Percentiles rank a stretch among this genome's conserved stretches.
Evolutionary conservation across 1,140 invertebrate genomes (phyloP).

Genomic region (Ips nitidus): DNA sequence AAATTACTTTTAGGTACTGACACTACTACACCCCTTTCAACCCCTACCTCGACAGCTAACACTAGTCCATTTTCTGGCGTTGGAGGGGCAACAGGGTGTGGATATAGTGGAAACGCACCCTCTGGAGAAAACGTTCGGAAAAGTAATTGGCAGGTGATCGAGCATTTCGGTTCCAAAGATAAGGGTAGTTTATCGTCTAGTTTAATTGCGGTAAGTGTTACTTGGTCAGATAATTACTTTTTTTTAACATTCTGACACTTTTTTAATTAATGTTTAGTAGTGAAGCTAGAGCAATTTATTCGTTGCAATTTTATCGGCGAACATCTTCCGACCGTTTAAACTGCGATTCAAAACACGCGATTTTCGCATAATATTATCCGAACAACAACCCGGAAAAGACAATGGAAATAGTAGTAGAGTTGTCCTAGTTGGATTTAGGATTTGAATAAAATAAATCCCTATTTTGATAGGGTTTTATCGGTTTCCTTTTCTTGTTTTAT

Average conservation of each 20-base stretch:
- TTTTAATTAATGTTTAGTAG: background rate
- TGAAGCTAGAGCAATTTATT: slow-evolving; percentile 19
- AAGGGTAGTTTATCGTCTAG: slow-evolving; percentile 56
- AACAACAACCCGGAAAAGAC: slow-evolving; percentile 24
- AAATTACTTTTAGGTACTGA: slow-evolving; percentile 42
- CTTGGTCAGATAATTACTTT: too few species aligned
- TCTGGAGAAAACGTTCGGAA: slow-evolving; percentile 62
- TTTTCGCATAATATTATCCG: slow-evolving; percentile 28
- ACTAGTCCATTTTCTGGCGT: slow-evolving; percentile 48
- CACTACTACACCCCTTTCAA: slow-evolving; percentile 49
- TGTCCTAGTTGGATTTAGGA: too few species aligned
- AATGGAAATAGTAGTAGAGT: too few species aligned
- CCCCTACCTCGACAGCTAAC: slow-evolving; percentile 53
- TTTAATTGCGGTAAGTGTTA: slow-evolving; percentile 57
- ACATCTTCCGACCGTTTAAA: too few species aligned
- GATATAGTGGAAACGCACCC: slow-evolving; percentile 20
- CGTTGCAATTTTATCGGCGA: background rate
- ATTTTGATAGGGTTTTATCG: too few species aligned
- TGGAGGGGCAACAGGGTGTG: background rate
- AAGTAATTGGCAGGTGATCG: slow-evolving; percentile 87
- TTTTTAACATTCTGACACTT: too few species aligned
- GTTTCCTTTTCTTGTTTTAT: too few species aligned
- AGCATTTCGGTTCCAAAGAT: slow-evolving; percentile 65
- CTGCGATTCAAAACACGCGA: slow-evolving; percentile 6
- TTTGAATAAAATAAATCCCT: too few species aligned